Conservation (phyloP, 1,140 invertebrate species). For the Drosophila grimshawi region DNA sequence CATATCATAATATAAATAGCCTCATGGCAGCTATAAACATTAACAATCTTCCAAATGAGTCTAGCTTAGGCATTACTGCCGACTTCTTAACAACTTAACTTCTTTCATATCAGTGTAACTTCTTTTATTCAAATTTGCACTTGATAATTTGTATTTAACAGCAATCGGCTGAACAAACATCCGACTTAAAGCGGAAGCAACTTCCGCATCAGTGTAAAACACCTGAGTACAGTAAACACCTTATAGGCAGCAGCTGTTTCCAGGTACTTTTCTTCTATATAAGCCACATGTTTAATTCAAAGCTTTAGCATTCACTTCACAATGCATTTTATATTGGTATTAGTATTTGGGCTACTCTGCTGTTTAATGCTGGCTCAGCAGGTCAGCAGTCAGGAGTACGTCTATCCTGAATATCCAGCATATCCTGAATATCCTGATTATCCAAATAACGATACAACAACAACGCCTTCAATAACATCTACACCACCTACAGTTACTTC, state of each 20-base stretch:
- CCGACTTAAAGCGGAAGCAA: not conserved
- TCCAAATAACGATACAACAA: not conserved
- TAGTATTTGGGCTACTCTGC: conserved; percentile 1
- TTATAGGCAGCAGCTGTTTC: not conserved
- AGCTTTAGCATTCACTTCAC: not conserved
- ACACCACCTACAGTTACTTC: not conserved
- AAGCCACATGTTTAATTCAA: not conserved
- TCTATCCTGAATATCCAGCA: not conserved
- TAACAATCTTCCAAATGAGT: conserved; percentile 20
- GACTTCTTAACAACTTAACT: too few relatives aligned
- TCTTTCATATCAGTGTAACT: not conserved
- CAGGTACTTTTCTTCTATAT: conserved; percentile 12
- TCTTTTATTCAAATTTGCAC: not conserved
- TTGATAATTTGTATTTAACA: not conserved
- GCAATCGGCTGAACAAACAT: not conserved
- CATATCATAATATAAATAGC: conserved; percentile 2
- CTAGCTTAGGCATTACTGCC: not conserved
- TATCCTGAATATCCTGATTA: not conserved
- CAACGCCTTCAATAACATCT: not conserved
- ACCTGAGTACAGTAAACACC: conserved; percentile 26
- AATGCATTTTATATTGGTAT: conserved; percentile 3
- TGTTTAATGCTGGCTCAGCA: not conserved
- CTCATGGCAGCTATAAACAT: not conserved
- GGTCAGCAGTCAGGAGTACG: not conserved
- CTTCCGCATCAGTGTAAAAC: not conserved